phyloP scores from a whole-genome alignment of 2,113 vertebrate species.

The Illadopsis cleaveri region DNA sequence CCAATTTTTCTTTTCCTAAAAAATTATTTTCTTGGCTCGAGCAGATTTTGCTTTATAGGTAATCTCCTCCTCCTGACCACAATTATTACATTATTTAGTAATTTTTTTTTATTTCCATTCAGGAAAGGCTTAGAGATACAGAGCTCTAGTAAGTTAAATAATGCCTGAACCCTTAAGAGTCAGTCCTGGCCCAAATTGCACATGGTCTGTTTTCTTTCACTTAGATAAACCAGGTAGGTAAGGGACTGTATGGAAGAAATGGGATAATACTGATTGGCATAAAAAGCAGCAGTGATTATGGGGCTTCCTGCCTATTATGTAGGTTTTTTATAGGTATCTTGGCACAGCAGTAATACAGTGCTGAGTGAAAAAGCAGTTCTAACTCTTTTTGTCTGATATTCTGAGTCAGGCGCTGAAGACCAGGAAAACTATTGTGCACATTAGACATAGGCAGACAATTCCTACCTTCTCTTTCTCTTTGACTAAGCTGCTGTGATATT shows the following conservation, averaged over 20 bases:
- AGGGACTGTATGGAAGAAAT: slow-evolving; percentile 15
- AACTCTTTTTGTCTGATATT: slow-evolving; percentile 19
- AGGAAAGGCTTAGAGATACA: not conserved
- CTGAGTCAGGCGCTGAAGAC: not conserved
- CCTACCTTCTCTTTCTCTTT: not conserved
- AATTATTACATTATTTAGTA: not conserved
- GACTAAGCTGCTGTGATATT: not conserved
- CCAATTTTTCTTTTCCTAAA: not conserved
- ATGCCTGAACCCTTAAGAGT: not conserved
- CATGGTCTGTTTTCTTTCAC: not conserved
- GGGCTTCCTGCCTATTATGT: not conserved
- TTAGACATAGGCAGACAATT: not conserved
- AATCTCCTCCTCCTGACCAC: not conserved
- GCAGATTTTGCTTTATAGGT: not conserved
- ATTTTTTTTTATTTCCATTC: not conserved
- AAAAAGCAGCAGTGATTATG: not conserved
- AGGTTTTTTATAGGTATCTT: not conserved
- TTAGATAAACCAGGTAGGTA: slow-evolving; percentile 36
- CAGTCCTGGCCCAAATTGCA: not conserved
- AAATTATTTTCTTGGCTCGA: not conserved
- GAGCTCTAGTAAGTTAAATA: not conserved
- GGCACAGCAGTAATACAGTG: not conserved
- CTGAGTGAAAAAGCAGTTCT: slow-evolving; percentile 17
- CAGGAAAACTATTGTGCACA: not conserved
- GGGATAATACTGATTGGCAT: slow-evolving; percentile 47